Conservation (phyloP, 2,888 invertebrate species). For the Lampropteryx suffumata region DNA sequence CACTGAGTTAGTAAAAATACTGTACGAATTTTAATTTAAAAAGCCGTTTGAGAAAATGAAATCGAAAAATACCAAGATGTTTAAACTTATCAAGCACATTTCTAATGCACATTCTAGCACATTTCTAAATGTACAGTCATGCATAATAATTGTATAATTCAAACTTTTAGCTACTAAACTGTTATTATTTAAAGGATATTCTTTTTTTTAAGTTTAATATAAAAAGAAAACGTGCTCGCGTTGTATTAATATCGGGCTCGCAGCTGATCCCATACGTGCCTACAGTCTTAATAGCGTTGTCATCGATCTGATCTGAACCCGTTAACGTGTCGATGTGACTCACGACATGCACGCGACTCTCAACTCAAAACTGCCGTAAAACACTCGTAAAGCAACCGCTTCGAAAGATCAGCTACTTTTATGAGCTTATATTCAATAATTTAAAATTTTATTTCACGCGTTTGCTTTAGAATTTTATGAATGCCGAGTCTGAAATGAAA, state of each 20-base stretch:
- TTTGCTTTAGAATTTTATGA: neutral
- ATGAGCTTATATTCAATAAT: conserved; percentile 10
- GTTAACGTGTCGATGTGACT: conserved; percentile 4
- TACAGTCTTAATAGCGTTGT: conserved; percentile 9
- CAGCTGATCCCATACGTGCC: conserved; percentile 19
- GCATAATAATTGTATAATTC: neutral
- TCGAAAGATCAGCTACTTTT: conserved; percentile 6
- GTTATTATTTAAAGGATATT: neutral
- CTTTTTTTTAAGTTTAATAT: neutral
- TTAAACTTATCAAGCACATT: too few relatives aligned
- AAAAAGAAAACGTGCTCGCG: neutral
- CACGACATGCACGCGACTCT: conserved; percentile 4
- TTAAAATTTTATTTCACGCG: conserved; percentile 1
- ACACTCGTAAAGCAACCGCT: conserved; percentile 11
- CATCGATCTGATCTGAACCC: conserved; percentile 8
- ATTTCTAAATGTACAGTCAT: neutral
- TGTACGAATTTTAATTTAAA: too few relatives aligned
- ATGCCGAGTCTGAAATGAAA: neutral
- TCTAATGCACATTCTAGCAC: too few relatives aligned
- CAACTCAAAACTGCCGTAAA: conserved; percentile 13
- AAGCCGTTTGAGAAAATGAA: too few relatives aligned
- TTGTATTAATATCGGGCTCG: conserved; percentile 1
- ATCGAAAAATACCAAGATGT: too few relatives aligned
- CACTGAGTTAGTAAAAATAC: too few relatives aligned
- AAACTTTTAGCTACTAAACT: neutral